phyloP scores from a whole-genome alignment of 1,140 invertebrate genomes.

The Trichonephila clavata region DNA sequence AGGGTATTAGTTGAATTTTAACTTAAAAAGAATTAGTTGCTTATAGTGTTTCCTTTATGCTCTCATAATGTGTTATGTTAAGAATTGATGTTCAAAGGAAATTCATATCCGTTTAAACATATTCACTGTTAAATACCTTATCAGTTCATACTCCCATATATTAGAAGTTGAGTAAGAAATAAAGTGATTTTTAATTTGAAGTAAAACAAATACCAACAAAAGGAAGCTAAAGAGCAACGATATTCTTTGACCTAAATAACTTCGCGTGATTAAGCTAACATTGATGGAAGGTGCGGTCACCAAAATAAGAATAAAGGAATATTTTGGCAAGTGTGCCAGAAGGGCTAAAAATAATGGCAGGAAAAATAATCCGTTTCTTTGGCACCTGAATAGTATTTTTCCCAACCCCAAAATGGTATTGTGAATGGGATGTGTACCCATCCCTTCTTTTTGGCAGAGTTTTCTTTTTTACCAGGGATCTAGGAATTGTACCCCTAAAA shows the following conservation, averaged over 20 bases:
- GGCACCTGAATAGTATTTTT: constrained; percentile 66
- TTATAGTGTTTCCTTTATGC: no score
- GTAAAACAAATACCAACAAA: background rate
- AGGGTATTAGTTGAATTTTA: no score
- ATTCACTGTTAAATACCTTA: no score
- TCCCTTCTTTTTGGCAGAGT: constrained; percentile 28
- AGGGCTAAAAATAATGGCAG: constrained; percentile 74
- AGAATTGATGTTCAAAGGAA: no score
- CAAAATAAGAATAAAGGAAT: constrained; percentile 60
- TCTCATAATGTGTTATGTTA: no score
- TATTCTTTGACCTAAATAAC: constrained; percentile 43
- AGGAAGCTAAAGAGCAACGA: background rate
- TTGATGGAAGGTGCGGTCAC: constrained; percentile 17
- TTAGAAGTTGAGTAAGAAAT: no score
- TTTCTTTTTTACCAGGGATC: background rate
- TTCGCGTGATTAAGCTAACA: constrained; percentile 25
- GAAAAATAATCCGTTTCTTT: constrained; percentile 71
- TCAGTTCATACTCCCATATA: no score
- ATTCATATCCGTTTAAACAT: no score
- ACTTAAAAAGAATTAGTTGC: no score
- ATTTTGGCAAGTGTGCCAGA: constrained; percentile 60
- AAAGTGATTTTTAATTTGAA: background rate
- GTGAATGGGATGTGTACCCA: constrained; percentile 47
- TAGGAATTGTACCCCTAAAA: background rate
- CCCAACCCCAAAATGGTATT: constrained; percentile 67